Percentiles rank a stretch among this genome's conserved stretches.
These are phyloP conservation scores for Solen grandis DNA, from an alignment of 1,140 invertebrate genomes.

Conservation along the genomic window DNA sequence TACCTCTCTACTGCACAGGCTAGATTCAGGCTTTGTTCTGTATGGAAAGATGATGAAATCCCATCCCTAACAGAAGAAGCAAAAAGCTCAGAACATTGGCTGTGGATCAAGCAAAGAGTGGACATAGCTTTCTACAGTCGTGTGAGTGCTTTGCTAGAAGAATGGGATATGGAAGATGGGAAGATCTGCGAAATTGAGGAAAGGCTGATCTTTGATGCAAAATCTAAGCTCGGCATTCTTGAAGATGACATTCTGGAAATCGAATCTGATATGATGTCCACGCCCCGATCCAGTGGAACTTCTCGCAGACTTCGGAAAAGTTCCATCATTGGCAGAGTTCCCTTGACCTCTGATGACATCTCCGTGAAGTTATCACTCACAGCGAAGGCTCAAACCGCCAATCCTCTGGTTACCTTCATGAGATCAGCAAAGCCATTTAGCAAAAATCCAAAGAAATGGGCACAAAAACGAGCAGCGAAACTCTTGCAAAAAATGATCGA, in stretches of 20 bases:
- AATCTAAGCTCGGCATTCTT: constrained; percentile 25
- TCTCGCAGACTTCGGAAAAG: not conserved
- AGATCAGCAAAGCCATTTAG: constrained; percentile 11
- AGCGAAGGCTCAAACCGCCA: not conserved
- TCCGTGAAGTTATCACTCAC: not conserved
- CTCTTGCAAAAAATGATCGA: constrained; percentile 16
- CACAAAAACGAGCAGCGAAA: constrained; percentile 34
- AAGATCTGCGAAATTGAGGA: constrained; percentile 12
- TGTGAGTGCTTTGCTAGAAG: constrained; percentile 33
- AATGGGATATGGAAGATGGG: constrained; percentile 33
- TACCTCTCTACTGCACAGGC: constrained; percentile 17
- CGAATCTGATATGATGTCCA: constrained; percentile 9
- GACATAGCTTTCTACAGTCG: constrained; percentile 29
- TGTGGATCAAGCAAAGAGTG: constrained; percentile 38
- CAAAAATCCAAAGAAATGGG: constrained; percentile 39
- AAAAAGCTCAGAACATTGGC: constrained; percentile 1
- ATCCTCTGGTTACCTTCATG: not conserved
- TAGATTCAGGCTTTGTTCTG: constrained; percentile 6
- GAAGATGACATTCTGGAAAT: constrained; percentile 29
- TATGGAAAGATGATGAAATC: constrained; percentile 20
- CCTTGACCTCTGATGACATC: not conserved
- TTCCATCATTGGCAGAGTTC: no score
- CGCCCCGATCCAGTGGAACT: not conserved
- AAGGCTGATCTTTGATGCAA: constrained; percentile 17
- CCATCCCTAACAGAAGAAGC: not conserved